Base-by-base conservation (phyloP, 2,888 invertebrate species). In the Plusia festucae region DNA sequence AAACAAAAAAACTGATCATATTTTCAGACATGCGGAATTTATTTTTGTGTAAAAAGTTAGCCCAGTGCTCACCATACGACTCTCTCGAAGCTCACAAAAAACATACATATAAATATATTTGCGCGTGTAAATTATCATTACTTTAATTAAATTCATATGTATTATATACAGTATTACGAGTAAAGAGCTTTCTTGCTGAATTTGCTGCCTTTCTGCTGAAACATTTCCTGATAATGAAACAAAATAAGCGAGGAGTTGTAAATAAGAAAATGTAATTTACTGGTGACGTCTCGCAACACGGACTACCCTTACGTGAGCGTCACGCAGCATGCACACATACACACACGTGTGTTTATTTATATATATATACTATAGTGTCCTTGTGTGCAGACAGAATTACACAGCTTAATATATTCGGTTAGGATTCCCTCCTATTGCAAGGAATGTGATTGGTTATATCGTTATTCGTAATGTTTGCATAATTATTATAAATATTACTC, bases 141-240 rank as follows among this genome's bases (percentile, higher is more conserved):
- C 34, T 5, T 34, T 34, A 34, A 34, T 34, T 34, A 34, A 34
- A 34, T 34, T 40, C n/a, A 40, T 40, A n/a, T 40, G 40, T 6
- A n/a, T 40, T 40, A 9, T 9, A 27, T 8, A 27, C 30, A 9
- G 30, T 30, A 30, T 9, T 8, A 30, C 2, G 8, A 30, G 9
- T 30, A 30, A 40, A 40, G 40, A 5, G n/a, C 40, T 0, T 40
- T 40, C n/a, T 7, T 40, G 40, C 40, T 40, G n/a, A 40, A 40
- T n/a, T n/a, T 5, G 34, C 34, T 34, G n/a, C n/a, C 40, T 15
- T 34, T n/a, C n/a, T 40, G 40, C 40, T 40, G 40, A 40, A n/a
- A 40, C 40, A 40, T 60, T 65, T 65, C 8, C 53, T 70, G 70
- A 60, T 51, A 54, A 65, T 65, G 60, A 11, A 59, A 44, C 27